phyloP scores from a whole-genome alignment of 2,888 invertebrate genomes.

The Drosophila nigricruria region DNA sequence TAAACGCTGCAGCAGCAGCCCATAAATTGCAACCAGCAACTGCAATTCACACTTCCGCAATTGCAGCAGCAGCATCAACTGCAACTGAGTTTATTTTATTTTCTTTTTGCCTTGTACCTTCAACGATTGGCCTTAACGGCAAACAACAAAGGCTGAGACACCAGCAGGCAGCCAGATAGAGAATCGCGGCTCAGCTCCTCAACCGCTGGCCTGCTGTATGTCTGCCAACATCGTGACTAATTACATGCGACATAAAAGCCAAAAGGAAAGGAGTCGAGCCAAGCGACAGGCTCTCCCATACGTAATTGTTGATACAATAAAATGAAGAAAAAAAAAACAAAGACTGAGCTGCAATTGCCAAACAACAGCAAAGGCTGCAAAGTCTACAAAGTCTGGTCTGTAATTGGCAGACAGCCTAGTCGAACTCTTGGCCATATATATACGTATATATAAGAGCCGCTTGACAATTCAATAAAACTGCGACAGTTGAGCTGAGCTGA shows the following conservation, averaged over 20 bases:
- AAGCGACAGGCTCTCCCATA: slow-evolving; percentile 52
- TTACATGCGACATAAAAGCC: slow-evolving; percentile 77
- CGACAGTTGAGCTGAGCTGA: slow-evolving; percentile 40
- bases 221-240: slow-evolving; percentile 80
- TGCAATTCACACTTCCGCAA: slow-evolving; percentile 76
- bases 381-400: slow-evolving; percentile 45
- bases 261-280: slow-evolving; percentile 53
- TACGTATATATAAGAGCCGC: slow-evolving; percentile 44
- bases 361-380: slow-evolving; percentile 36
- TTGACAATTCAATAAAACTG: slow-evolving; percentile 76
- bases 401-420: slow-evolving; percentile 65
- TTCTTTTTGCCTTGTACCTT: slow-evolving; percentile 39
- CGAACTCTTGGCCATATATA: slow-evolving; percentile 49
- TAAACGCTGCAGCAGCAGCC: slow-evolving; percentile 36
- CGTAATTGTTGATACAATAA: slow-evolving; percentile 65
- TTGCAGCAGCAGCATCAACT: slow-evolving; percentile 19
- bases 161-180: slow-evolving; percentile 40
- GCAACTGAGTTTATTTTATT: slow-evolving; percentile 12
- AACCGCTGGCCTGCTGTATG: slow-evolving; percentile 69
- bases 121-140: slow-evolving; percentile 55
- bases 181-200: slow-evolving; percentile 40
- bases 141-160: slow-evolving; percentile 68
- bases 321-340: slow-evolving; percentile 24
- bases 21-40: slow-evolving; percentile 50
- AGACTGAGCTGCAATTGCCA: slow-evolving; percentile 13